These are phyloP conservation scores for Calypte anna DNA, from an alignment of 2,113 vertebrate species.

Conservation along the genomic window DNA sequence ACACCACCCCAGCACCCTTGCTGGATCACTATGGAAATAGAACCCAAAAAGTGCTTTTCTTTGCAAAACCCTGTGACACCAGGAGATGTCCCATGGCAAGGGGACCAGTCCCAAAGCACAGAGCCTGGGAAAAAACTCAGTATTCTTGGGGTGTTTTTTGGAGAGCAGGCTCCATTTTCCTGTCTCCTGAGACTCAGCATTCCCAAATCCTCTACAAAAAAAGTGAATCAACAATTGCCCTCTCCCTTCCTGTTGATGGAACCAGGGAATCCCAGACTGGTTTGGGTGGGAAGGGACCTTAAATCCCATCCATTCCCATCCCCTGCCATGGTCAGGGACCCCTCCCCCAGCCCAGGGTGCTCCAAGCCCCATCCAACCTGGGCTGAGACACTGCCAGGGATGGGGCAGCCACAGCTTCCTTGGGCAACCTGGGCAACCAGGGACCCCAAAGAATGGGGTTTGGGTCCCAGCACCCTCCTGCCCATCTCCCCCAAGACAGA, in stretches of 20 bases:
- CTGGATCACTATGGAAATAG: fast-evolving
- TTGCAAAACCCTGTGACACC: fast-evolving
- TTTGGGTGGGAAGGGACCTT: too few species aligned
- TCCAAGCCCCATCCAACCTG: too few species aligned
- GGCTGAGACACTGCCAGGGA: too few species aligned
- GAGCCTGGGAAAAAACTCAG: fast-evolving
- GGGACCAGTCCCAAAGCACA: background rate
- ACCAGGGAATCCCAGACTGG: background rate
- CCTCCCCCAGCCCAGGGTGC: too few species aligned
- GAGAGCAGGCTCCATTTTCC: background rate
- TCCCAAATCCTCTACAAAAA: background rate
- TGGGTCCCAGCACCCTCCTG: too few species aligned
- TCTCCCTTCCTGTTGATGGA: background rate
- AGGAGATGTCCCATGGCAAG: too few species aligned
- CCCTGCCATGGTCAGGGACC: too few species aligned
- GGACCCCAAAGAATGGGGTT: too few species aligned
- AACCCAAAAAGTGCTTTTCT: background rate
- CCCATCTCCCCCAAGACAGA: too few species aligned
- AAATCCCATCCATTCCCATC: background rate
- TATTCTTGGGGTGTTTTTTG: background rate
- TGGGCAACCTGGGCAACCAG: too few species aligned
- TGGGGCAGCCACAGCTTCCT: too few species aligned
- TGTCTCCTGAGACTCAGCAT: background rate
- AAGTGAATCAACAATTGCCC: background rate
- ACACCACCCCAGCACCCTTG: background rate